These are phyloP conservation scores for Semaprochilodus insignis DNA, from an alignment of 2,797 vertebrate genomes.

Conservation along the genomic window DNA sequence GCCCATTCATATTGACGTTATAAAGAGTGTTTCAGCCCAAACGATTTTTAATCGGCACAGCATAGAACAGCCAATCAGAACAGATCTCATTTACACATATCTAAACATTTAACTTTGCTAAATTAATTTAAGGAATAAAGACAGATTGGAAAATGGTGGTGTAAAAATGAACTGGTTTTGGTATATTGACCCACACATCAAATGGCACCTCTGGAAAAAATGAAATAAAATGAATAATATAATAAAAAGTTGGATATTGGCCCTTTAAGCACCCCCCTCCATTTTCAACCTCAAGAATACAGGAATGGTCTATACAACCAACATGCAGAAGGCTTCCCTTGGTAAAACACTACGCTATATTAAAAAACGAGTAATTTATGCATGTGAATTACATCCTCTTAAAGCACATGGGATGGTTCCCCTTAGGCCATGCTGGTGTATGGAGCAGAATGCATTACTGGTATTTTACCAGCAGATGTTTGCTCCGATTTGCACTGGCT, in stretches of 20 bases:
- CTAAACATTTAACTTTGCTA: no score
- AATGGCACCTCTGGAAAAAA: no score
- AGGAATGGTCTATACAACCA: neutral
- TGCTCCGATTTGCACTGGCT: conserved; percentile 37
- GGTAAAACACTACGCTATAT: neutral
- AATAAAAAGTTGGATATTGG: no score
- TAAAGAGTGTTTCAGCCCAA: no score
- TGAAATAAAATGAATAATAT: no score
- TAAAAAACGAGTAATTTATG: neutral
- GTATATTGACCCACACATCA: no score
- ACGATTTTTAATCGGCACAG: no score
- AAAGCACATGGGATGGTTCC: conserved; percentile 35
- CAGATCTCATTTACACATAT: no score
- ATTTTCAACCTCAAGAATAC: neutral
- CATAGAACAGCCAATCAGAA: no score
- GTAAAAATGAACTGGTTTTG: no score
- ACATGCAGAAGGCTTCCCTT: neutral
- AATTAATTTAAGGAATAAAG: neutral
- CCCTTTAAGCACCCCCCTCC: no score
- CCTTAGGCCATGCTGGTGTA: conserved; percentile 27
- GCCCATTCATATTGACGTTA: no score
- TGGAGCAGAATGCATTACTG: conserved; percentile 26
- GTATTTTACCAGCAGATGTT: conserved; percentile 21
- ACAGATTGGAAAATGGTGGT: neutral
- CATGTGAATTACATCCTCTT: neutral